Conservation (phyloP, 2,797 vertebrate genomes). For the Gastrophryne carolinensis region DNA sequence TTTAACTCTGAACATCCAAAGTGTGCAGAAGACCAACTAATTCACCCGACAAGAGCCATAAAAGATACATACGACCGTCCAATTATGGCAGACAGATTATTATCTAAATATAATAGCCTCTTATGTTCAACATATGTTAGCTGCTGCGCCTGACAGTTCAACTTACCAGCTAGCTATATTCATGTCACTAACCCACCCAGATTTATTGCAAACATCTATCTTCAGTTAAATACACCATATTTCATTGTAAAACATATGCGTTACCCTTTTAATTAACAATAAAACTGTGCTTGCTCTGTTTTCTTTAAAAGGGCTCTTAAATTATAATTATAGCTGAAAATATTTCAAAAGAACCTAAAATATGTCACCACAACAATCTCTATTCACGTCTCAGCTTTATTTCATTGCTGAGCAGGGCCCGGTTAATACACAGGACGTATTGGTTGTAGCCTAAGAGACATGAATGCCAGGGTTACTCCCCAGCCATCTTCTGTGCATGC, state of each 20-base stretch:
- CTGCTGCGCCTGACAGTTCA: slow-evolving; percentile 14
- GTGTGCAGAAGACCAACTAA: not conserved
- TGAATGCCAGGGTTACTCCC: no score
- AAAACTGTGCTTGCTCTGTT: not conserved
- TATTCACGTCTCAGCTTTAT: no score
- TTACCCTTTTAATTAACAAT: not conserved
- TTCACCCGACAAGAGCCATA: slow-evolving; percentile 38
- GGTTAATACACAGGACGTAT: no score
- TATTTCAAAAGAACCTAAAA: not conserved
- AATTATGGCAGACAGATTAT: slow-evolving; percentile 30
- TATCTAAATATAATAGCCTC: slow-evolving; percentile 23
- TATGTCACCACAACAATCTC: not conserved
- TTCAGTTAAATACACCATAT: not conserved
- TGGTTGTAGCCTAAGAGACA: no score
- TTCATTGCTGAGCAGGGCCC: no score
- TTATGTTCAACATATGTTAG: slow-evolving; percentile 37
- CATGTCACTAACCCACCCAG: slow-evolving; percentile 5
- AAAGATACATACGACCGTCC: slow-evolving; percentile 28
- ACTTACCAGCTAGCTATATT: slow-evolving; percentile 24
- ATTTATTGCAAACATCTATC: slow-evolving; percentile 14
- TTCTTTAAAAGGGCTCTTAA: not conserved
- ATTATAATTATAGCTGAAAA: no score
- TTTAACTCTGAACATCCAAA: not conserved
- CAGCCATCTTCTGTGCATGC: no score
- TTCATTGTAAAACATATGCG: not conserved